Evolutionary conservation across 2,797 vertebrate species (phyloP), one percentile per base, ranked within the genome.

Genomic region (Rhincodon typus): DNA sequence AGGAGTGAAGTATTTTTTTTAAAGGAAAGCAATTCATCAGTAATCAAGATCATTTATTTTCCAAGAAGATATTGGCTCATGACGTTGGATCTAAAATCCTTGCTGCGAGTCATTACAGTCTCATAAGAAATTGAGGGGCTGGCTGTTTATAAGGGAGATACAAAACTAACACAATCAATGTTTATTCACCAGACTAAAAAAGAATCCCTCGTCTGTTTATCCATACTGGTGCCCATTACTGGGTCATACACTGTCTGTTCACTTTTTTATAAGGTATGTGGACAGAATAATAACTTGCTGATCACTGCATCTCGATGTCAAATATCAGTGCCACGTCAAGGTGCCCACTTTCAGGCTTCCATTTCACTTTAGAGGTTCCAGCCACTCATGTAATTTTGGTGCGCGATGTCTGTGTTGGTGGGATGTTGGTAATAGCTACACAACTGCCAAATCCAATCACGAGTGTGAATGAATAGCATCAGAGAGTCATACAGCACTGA

Each of bases 21-120:
- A 95, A 70, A n/a, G 70, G 77, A 95, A 95, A 77, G 94, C 94
- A 95, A 95, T 95, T 95, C 94, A 95, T 53, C n/a, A n/a, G n/a
- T n/a, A n/a, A n/a, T n/a, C n/a, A n/a, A n/a, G n/a, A n/a, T n/a
- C n/a, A n/a, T n/a, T n/a, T n/a, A n/a, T n/a, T n/a, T n/a, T n/a
- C n/a, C n/a, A n/a, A n/a, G n/a, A n/a, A n/a, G n/a, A n/a, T n/a
- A n/a, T n/a, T n/a, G n/a, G n/a, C n/a, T n/a, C n/a, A n/a, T n/a
- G n/a, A n/a, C n/a, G n/a, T n/a, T n/a, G n/a, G n/a, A n/a, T n/a
- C n/a, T n/a, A n/a, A n/a, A n/a, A n/a, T 30, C 70, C 72, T 95
- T 77, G 46, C 94, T 34, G 94, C 70, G 19, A 95, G 70, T 53
- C 94, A 95, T 95, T 74, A 74, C 50, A 3, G 27, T 70, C 42